Evolutionary conservation across 2,888 invertebrate genomes (phyloP).

Genomic region (Hoplodrina blanda): DNA sequence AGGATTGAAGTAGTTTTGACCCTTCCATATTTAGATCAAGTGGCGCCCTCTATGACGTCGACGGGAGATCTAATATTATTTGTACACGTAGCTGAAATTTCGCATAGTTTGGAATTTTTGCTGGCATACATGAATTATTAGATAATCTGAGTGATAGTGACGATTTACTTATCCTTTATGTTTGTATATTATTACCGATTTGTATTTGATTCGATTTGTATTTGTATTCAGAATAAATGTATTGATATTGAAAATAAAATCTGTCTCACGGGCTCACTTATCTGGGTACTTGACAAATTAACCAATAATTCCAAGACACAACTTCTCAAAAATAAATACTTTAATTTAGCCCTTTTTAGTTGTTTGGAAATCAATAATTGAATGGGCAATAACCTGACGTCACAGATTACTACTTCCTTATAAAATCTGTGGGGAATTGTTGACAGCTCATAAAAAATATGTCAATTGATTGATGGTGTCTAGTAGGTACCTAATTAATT

Average conservation of each 20-base stretch:
- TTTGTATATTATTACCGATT: slow-evolving; percentile 1
- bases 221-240: slow-evolving; percentile 5
- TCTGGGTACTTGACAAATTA: no score
- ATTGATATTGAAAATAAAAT: background rate
- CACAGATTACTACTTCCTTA: no score
- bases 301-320: no score
- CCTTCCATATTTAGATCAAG: slow-evolving; percentile 64
- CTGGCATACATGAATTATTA: slow-evolving; percentile 10
- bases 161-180: background rate
- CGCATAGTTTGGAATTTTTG: slow-evolving; percentile 35
- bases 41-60: slow-evolving; percentile 42
- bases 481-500: no score
- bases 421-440: no score
- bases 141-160: slow-evolving; percentile 14
- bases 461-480: no score
- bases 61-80: slow-evolving; percentile 52
- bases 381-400: no score
- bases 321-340: no score
- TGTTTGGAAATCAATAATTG: no score
- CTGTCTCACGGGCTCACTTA: background rate
- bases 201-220: no score
- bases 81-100: slow-evolving; percentile 48
- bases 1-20: slow-evolving; percentile 51
- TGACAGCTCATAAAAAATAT: no score
- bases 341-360: no score